Evolutionary conservation across 2,888 invertebrate genomes (phyloP).

Genomic region (Dendrolimus houi): DNA sequence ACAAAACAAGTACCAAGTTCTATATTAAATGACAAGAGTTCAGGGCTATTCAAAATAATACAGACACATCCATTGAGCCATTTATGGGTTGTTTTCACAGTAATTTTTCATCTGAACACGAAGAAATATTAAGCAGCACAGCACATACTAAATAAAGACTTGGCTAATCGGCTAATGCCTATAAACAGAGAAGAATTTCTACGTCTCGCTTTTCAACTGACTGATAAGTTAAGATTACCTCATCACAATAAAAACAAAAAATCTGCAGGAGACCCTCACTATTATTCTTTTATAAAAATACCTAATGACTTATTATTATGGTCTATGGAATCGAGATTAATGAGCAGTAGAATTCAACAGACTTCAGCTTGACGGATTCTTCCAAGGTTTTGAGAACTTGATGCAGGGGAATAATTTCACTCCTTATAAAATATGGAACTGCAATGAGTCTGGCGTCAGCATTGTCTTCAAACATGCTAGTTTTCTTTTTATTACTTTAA

Average conservation of each 20-base stretch:
- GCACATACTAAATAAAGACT: constrained; percentile 6
- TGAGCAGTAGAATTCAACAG: constrained; percentile 12
- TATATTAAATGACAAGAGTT: too few relatives aligned
- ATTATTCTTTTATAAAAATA: too few relatives aligned
- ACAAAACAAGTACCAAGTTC: too few relatives aligned
- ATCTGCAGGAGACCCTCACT: neutral
- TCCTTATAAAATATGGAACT: neutral
- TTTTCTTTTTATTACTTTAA: too few relatives aligned
- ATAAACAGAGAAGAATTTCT: constrained; percentile 8
- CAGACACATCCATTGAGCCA: too few relatives aligned
- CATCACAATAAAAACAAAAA: constrained; percentile 7
- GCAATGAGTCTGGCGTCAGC: constrained; percentile 7
- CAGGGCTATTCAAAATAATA: too few relatives aligned
- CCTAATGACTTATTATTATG: neutral
- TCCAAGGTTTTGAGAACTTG: neutral
- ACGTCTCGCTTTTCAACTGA: constrained; percentile 7
- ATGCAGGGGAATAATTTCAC: constrained; percentile 1
- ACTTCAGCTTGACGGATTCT: constrained; percentile 5
- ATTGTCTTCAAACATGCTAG: constrained; percentile 3
- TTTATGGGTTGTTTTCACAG: constrained; percentile 5
- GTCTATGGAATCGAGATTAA: constrained; percentile 3
- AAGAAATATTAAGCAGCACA: constrained; percentile 6
- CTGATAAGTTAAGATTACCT: constrained; percentile 7
- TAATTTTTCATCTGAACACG: constrained; percentile 4
- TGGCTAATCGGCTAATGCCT: constrained; percentile 6